Conservation (phyloP, 2,888 invertebrate genomes). For the Torymus auratus region DNA sequence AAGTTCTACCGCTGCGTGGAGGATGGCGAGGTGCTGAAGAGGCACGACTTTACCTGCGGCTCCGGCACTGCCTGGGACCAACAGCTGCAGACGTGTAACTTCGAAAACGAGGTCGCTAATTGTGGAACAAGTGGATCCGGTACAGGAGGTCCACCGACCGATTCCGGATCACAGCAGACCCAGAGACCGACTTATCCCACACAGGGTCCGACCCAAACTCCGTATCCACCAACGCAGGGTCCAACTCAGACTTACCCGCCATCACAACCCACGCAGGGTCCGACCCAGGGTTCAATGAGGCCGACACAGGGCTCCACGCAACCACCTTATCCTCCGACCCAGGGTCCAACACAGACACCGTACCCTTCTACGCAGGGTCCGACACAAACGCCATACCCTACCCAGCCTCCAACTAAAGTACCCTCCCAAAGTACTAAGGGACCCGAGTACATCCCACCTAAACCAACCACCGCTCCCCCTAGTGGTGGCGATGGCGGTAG, state of each 20-base stretch:
- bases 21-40: slow-evolving; percentile 77
- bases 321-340: slow-evolving; percentile 5
- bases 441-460: slow-evolving; percentile 48
- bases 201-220: slow-evolving; percentile 26
- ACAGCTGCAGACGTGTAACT: slow-evolving; percentile 81
- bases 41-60: slow-evolving; percentile 81
- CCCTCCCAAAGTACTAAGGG: slow-evolving; percentile 44
- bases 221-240: slow-evolving; percentile 28
- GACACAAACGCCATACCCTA: slow-evolving; percentile 38
- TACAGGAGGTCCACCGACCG: not conserved
- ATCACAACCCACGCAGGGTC: not conserved
- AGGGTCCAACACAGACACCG: slow-evolving; percentile 5
- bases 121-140: slow-evolving; percentile 55
- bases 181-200: slow-evolving; percentile 28
- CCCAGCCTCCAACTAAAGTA: slow-evolving; percentile 21
- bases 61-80: slow-evolving; percentile 85
- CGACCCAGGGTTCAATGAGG: not conserved
- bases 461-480: slow-evolving; percentile 24
- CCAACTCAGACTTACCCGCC: slow-evolving; percentile 11
- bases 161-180: not conserved
- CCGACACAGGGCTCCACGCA: slow-evolving; percentile 6
- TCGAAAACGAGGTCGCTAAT: slow-evolving; percentile 78
- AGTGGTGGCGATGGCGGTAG: not conserved
- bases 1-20: slow-evolving; percentile 88
- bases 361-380: slow-evolving; percentile 28